These are phyloP conservation scores for Perca schrenkii DNA, from an alignment of 2,113 vertebrate species.

Conservation along the genomic window DNA sequence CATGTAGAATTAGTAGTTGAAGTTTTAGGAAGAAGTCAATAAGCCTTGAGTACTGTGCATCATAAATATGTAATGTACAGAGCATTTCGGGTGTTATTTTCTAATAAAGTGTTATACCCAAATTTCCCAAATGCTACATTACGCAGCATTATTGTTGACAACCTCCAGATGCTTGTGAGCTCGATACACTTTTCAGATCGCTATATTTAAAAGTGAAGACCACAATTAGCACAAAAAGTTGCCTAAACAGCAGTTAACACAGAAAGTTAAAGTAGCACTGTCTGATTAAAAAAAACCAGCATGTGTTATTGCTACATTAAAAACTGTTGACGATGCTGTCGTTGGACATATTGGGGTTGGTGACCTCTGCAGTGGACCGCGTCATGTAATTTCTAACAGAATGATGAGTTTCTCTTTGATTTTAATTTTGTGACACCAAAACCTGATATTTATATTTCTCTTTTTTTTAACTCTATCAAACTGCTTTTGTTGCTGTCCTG, in stretches of 20 bases:
- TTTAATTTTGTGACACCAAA: not conserved
- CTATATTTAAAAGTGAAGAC: not conserved
- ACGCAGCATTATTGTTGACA: not conserved
- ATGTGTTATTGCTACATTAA: not conserved
- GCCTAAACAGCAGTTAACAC: not conserved
- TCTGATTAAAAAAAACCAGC: not conserved
- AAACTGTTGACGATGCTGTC: not conserved
- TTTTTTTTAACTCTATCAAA: not conserved
- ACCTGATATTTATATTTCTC: not conserved
- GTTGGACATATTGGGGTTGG: not conserved
- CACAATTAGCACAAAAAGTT: no score
- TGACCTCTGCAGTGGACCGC: not conserved
- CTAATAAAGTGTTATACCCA: not conserved
- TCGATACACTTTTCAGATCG: not conserved
- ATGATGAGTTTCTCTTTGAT: conserved; percentile 1
- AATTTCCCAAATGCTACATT: not conserved
- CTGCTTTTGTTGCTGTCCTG: not conserved
- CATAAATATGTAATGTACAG: not conserved
- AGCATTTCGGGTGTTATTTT: not conserved
- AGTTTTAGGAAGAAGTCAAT: not conserved
- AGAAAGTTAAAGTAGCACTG: not conserved
- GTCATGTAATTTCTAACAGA: not conserved
- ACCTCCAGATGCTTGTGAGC: conserved; percentile 5
- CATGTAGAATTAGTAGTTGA: not conserved
- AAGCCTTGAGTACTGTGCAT: not conserved